These are phyloP conservation scores for Eilema griseolum DNA, from an alignment of 2,888 invertebrate genomes.

Conservation along the genomic window DNA sequence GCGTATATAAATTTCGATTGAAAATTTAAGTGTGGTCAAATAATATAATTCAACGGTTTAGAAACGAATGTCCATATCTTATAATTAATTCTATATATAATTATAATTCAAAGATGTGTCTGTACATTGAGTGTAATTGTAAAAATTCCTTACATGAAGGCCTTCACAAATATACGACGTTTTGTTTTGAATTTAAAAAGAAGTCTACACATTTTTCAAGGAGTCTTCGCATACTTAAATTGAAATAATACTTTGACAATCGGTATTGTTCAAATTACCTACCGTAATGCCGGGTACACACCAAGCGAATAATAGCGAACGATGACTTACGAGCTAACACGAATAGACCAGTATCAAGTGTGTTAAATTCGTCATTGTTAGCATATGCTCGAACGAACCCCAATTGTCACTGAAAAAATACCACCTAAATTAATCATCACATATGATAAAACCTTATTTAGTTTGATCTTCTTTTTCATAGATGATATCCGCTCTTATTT, in stretches of 20 bases:
- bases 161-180: not conserved
- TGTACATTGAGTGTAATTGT: conserved; percentile 20
- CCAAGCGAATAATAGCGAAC: not conserved
- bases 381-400: too few relatives aligned
- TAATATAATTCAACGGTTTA: conserved; percentile 40
- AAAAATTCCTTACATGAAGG: conserved; percentile 12
- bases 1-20: conserved; percentile 31
- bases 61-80: conserved; percentile 67
- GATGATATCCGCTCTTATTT: not conserved
- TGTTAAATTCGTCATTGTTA: too few relatives aligned
- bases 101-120: conserved; percentile 26
- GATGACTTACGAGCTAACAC: too few relatives aligned
- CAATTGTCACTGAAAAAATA: too few relatives aligned
- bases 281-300: not conserved
- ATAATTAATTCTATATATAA: conserved; percentile 50
- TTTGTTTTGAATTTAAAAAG: not conserved
- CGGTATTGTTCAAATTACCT: too few relatives aligned
- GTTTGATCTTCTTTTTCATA: too few relatives aligned
- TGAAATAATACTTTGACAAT: too few relatives aligned
- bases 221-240: too few relatives aligned
- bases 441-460: too few relatives aligned
- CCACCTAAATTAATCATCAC: too few relatives aligned
- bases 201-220: too few relatives aligned
- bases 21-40: conserved; percentile 22
- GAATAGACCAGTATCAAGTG: too few relatives aligned